A percentile compares a stretch with the other conserved stretches of the same genome.
Conservation (phyloP, 2,113 vertebrate species). For the Mugil cephalus region DNA sequence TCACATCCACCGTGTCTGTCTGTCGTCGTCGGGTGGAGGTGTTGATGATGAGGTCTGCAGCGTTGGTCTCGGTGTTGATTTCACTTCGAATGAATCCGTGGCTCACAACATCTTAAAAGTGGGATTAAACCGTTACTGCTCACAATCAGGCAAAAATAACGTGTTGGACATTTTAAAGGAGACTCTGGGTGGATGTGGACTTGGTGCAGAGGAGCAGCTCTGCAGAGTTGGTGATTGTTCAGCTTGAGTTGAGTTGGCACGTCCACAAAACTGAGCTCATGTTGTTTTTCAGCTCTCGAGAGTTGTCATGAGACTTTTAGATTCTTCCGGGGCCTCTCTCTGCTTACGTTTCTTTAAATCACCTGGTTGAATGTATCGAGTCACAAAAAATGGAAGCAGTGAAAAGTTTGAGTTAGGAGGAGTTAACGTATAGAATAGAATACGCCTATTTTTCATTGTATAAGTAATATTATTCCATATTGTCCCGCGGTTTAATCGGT, state of each 20-base stretch:
- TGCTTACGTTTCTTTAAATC: too few relatives aligned
- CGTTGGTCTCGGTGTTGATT: too few relatives aligned
- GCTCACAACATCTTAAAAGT: neutral
- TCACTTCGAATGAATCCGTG: neutral
- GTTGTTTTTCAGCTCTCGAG: constrained; percentile 19
- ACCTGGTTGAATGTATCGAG: too few relatives aligned
- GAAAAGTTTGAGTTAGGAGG: too few relatives aligned
- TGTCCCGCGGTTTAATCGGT: too few relatives aligned
- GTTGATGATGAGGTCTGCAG: neutral
- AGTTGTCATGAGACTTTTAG: constrained; percentile 28
- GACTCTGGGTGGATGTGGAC: neutral
- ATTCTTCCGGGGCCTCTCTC: too few relatives aligned
- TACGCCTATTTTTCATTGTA: too few relatives aligned
- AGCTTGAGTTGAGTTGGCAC: constrained; percentile 18
- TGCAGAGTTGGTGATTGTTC: constrained; percentile 13
- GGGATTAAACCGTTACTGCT: neutral
- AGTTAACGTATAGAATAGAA: too few relatives aligned
- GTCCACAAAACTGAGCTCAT: constrained; percentile 15
- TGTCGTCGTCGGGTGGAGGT: constrained; percentile 8
- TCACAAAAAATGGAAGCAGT: too few relatives aligned
- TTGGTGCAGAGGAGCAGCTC: neutral
- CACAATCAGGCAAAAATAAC: constrained; percentile 12
- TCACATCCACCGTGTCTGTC: constrained; percentile 29
- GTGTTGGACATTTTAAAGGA: constrained; percentile 2
- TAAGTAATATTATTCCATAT: too few relatives aligned